phyloP scores from a whole-genome alignment of 2,797 vertebrate genomes.

The Sebastiscus albofasciatus region DNA sequence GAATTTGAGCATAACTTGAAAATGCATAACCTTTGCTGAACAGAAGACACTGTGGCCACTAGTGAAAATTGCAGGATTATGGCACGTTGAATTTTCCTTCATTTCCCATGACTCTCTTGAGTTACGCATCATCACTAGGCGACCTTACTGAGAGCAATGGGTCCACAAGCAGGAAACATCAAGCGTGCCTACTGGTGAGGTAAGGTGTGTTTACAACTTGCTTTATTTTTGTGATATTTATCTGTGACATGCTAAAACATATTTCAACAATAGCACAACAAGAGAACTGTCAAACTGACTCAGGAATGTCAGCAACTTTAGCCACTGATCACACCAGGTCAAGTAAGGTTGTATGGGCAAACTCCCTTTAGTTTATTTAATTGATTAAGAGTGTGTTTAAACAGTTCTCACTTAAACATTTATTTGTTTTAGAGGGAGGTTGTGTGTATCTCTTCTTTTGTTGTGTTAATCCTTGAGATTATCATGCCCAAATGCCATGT shows the following conservation, averaged over 20 bases:
- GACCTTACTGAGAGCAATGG: too few species aligned
- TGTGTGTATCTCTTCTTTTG: background rate
- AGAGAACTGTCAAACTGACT: background rate
- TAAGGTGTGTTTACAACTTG: background rate
- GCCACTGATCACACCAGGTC: background rate
- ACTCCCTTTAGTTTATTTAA: background rate
- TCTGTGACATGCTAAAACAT: background rate
- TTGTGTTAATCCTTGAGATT: background rate
- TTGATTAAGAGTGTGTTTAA: background rate
- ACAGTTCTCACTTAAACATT: background rate
- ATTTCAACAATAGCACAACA: background rate
- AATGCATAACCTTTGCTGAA: background rate
- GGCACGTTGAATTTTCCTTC: background rate
- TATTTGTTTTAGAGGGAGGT: background rate
- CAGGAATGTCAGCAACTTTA: background rate
- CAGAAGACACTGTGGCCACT: background rate
- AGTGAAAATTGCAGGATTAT: background rate
- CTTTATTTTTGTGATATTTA: background rate
- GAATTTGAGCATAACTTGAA: background rate
- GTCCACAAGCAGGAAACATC: background rate
- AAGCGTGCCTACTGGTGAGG: background rate
- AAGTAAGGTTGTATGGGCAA: background rate
- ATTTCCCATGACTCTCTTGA: background rate
- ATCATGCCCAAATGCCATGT: background rate
- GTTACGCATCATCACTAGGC: background rate